Conservation (phyloP, 2,113 vertebrate species). For the Marmota monax region DNA sequence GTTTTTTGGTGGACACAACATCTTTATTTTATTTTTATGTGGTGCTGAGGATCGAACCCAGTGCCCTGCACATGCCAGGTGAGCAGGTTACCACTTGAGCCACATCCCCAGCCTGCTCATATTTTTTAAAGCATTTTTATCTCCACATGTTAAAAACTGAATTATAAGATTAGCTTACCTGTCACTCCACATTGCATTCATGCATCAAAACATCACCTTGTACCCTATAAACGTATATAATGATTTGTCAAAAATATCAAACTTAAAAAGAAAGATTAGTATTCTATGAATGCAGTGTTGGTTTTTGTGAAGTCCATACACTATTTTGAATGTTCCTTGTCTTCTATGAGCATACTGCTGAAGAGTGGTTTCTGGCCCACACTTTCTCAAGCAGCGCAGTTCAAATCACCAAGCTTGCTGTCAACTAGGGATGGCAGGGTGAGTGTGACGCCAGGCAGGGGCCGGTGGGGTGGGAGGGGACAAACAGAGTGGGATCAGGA, state of each 20-base stretch:
- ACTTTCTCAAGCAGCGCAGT: not conserved
- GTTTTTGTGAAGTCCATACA: not conserved
- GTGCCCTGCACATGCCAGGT: too few species aligned
- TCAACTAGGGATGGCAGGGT: not conserved
- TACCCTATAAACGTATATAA: not conserved
- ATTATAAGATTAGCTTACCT: not conserved
- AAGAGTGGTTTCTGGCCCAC: not conserved
- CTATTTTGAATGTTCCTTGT: not conserved
- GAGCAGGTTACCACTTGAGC: too few species aligned
- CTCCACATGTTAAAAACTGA: not conserved
- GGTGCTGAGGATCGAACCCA: too few species aligned
- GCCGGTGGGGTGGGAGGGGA: not conserved
- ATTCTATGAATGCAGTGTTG: not conserved
- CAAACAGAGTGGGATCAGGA: not conserved
- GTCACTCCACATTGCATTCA: not conserved
- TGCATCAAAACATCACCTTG: too few species aligned
- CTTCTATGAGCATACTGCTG: not conserved
- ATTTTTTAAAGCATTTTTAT: not conserved
- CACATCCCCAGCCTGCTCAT: too few species aligned
- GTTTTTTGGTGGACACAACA: too few species aligned
- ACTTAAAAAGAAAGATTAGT: too few species aligned
- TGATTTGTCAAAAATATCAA: too few species aligned
- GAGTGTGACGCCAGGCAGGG: not conserved
- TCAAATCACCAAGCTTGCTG: not conserved
- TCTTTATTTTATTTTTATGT: too few species aligned